phyloP scores from a whole-genome alignment of 2,797 vertebrate species.

The Pseudochirops cupreus region DNA sequence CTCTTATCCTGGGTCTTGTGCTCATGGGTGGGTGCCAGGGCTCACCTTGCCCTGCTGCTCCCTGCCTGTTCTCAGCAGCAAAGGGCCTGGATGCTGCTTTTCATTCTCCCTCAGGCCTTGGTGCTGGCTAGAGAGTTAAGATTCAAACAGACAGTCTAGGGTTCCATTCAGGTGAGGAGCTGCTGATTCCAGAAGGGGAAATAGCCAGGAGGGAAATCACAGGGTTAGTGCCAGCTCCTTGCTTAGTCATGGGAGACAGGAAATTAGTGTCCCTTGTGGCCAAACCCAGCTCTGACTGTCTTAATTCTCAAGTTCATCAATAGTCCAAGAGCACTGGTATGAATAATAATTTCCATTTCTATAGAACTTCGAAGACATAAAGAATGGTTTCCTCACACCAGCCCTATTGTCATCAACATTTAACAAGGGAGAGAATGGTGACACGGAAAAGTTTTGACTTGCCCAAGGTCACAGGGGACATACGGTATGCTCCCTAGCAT shows the following conservation, averaged over 20 bases:
- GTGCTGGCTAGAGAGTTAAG: background rate
- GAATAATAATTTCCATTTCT: background rate
- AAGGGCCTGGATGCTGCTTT: too few species aligned
- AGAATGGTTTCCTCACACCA: background rate
- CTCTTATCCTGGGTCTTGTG: background rate
- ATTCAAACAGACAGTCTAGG: rapidly evolving
- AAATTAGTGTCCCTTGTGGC: background rate
- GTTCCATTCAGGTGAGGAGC: background rate
- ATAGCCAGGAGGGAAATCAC: background rate
- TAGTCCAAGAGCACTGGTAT: background rate
- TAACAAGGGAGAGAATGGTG: background rate
- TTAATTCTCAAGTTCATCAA: background rate
- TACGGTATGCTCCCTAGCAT: background rate
- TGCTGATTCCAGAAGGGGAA: background rate
- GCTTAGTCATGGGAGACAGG: background rate
- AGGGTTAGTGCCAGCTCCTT: background rate
- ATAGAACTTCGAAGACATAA: background rate
- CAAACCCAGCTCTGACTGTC: background rate
- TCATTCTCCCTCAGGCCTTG: background rate
- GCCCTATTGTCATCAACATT: background rate
- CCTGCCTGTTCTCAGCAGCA: rapidly evolving
- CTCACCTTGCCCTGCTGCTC: background rate
- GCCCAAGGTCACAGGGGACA: background rate
- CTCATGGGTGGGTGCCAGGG: background rate
- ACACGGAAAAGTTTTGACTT: background rate